Evolutionary conservation across 2,113 vertebrate genomes (phyloP), one percentile per base, ranked within the genome.

Genomic region (Halichoeres trimaculatus): DNA sequence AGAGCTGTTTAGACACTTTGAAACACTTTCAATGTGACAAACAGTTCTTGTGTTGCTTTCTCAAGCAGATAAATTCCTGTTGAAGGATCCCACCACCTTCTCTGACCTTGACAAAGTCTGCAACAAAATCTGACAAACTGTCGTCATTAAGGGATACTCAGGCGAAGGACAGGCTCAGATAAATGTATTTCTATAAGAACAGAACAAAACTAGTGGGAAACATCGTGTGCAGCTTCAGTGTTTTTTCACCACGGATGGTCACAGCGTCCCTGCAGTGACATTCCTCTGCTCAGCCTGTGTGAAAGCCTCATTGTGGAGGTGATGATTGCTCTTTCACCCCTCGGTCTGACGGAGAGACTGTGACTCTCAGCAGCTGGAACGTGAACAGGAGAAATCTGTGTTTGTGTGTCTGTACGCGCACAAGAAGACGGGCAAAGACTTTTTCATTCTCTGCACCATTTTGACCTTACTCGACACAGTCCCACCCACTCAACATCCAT

Each of bases 301-400:
- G 68, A 76, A 80, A 85, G 70, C 40, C 23, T 79, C 79, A 71
- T 85, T 81, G 85, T 81, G 0, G 19, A 80, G 69, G 75, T 71
- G 74, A 71, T 48, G 83, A 81, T 60, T 71, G 63, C 80, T 80
- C 77, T 73, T 85, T 89, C 76, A 85, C 80, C 78, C n/a, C 80
- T 74, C 68, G 1, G 74, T 56, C 65, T 83, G 69, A 85, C 93
- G 90, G 90, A 89, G 82, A 81, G 85, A 83, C 10, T 43, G 69
- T 65, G 78, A 63, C 52, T 78, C 22, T 1, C 23, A 87, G 91
- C 94, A 95, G 94, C 94, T 95, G 94, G 89, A 90, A 85, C 68
- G 54, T 84, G 89, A 93, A 86, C 58, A 81, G 76, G 72, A 76
- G 24, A 76, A 59, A 54, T 65, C 43, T 71, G 19, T 53, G 79